Evolutionary conservation across 2,888 invertebrate species (phyloP).

Genomic region (Acronicta aceris): DNA sequence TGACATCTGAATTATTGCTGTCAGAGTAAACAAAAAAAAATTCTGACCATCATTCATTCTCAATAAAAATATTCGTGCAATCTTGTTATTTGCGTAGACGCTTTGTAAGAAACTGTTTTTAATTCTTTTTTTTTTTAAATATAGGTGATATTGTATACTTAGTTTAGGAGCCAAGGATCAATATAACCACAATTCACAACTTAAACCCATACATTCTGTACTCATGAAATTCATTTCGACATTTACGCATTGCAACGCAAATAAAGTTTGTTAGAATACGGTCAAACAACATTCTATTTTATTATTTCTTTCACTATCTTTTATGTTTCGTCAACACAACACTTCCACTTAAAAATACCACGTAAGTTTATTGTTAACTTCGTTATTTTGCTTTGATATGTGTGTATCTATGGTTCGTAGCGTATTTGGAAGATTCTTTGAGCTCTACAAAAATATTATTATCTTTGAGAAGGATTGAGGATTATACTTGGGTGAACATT

Average conservation of each 20-base stretch:
- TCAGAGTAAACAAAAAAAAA: slow-evolving; percentile 21
- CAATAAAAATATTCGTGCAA: slow-evolving; percentile 22
- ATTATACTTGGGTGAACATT: slow-evolving; percentile 43
- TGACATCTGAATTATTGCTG: slow-evolving; percentile 2
- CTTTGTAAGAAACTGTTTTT: slow-evolving; percentile 41
- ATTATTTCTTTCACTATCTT: slow-evolving; percentile 23
- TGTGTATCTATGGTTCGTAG: slow-evolving; percentile 43
- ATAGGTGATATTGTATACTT: too few species aligned
- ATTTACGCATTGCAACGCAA: slow-evolving; percentile 15
- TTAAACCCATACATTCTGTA: too few species aligned
- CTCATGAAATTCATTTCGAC: too few species aligned
- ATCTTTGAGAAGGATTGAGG: not conserved
- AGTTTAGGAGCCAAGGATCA: too few species aligned
- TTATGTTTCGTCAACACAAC: slow-evolving; percentile 56
- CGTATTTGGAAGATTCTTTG: slow-evolving; percentile 55
- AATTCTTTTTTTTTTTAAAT: not conserved
- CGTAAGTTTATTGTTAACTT: slow-evolving; percentile 54
- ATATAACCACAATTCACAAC: too few species aligned
- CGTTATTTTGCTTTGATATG: slow-evolving; percentile 10
- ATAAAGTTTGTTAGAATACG: slow-evolving; percentile 6
- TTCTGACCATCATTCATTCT: slow-evolving; percentile 33
- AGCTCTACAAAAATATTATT: slow-evolving; percentile 46
- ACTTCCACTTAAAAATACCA: slow-evolving; percentile 55
- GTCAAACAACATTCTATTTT: slow-evolving; percentile 9
- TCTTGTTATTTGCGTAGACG: slow-evolving; percentile 37